phyloP scores from a whole-genome alignment of 1,140 invertebrate species.

The Halictus rubicundus region DNA sequence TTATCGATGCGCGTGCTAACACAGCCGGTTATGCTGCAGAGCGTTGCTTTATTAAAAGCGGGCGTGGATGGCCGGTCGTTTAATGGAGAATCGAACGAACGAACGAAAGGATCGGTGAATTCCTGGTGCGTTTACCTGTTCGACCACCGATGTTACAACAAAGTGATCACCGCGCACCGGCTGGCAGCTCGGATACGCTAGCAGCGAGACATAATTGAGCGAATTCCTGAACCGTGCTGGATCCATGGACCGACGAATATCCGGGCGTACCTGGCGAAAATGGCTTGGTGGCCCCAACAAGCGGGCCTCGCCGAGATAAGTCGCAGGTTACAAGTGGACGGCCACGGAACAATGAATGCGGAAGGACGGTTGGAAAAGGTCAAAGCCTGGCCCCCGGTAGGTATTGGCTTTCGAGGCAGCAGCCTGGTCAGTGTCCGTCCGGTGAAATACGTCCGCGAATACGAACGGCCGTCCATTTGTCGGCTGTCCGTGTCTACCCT shows the following conservation, averaged over 20 bases:
- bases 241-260: constrained; percentile 22
- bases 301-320: constrained; percentile 26
- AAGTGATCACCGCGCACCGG: not conserved
- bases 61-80: too few species aligned
- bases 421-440: constrained; percentile 64
- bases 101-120: not conserved
- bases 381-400: constrained; percentile 38
- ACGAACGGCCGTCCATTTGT: constrained; percentile 73
- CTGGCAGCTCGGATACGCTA: not conserved
- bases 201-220: not conserved
- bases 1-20: not conserved
- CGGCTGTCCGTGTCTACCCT: constrained; percentile 58
- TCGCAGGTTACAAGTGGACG: constrained; percentile 49
- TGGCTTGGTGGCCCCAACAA: not conserved
- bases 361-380: constrained; percentile 51
- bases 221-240: not conserved
- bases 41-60: not conserved
- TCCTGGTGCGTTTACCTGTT: too few species aligned
- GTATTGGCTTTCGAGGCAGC: constrained; percentile 55
- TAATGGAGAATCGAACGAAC: not conserved
- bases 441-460: constrained; percentile 70
- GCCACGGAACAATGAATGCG: constrained; percentile 56
- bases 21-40: not conserved
- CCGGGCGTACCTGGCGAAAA: constrained; percentile 14
- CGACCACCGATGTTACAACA: not conserved